phyloP scores from a whole-genome alignment of 2,888 invertebrate species.

The Drosophila stalkeri region DNA sequence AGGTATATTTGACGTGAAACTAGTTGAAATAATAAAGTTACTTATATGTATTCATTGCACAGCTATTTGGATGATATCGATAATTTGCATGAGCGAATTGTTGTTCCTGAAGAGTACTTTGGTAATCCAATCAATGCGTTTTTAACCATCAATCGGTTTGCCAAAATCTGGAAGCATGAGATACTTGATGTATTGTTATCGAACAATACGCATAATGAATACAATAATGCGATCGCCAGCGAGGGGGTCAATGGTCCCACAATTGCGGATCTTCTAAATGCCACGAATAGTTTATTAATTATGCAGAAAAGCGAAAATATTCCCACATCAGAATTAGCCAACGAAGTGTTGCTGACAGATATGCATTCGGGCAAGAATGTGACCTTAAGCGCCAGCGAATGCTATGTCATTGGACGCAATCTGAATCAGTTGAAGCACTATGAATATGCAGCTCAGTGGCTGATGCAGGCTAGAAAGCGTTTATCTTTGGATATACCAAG shows the following conservation, averaged over 20 bases:
- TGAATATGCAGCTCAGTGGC: slow-evolving; percentile 67
- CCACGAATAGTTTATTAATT: slow-evolving; percentile 94
- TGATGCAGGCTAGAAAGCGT: slow-evolving; percentile 52
- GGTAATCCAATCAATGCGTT: slow-evolving; percentile 69
- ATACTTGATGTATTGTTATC: slow-evolving; percentile 46
- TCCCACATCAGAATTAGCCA: slow-evolving; percentile 91
- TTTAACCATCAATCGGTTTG: slow-evolving; percentile 61
- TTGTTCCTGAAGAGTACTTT: slow-evolving; percentile 36
- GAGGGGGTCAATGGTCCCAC: slow-evolving; percentile 38
- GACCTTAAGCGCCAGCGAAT: slow-evolving; percentile 66
- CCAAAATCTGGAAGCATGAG: slow-evolving; percentile 62
- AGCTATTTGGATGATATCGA: slow-evolving; percentile 52
- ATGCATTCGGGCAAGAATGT: slow-evolving; percentile 85
- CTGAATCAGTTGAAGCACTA: slow-evolving; percentile 43
- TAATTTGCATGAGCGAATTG: slow-evolving; percentile 18
- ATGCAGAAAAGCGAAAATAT: slow-evolving; percentile 95
- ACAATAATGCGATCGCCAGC: not conserved
- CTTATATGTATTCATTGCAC: not conserved
- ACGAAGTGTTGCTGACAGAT: slow-evolving; percentile 91
- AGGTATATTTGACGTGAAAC: slow-evolving; percentile 29
- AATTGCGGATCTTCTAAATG: slow-evolving; percentile 95
- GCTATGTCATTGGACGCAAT: slow-evolving; percentile 58
- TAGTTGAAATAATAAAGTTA: not conserved
- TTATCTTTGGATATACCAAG: not conserved
- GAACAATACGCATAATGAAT: slow-evolving; percentile 6